phyloP scores from a whole-genome alignment of 2,888 invertebrate genomes.

The Diaprepes abbreviatus region DNA sequence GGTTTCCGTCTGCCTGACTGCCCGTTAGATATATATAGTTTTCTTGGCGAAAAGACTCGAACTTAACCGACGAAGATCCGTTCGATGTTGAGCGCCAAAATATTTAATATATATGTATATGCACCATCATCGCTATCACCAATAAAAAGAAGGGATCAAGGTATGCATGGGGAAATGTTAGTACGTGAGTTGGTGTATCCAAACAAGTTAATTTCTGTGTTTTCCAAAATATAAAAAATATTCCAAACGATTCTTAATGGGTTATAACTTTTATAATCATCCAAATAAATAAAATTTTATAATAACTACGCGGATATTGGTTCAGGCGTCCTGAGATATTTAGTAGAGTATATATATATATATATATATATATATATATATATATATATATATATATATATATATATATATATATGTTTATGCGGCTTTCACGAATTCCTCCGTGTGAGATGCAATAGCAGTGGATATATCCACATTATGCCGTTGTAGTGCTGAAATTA shows the following conservation, averaged over 20 bases:
- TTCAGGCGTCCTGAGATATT: no score
- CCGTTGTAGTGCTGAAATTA: no score
- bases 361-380: no score
- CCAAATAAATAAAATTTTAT: no score
- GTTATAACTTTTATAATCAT: no score
- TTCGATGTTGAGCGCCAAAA: constrained; percentile 22
- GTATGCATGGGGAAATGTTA: constrained; percentile 8
- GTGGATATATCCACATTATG: no score
- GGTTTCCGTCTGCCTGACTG: constrained; percentile 20
- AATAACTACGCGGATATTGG: no score
- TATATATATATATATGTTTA: no score
- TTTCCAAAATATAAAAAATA: background rate
- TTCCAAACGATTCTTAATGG: constrained; percentile 2
- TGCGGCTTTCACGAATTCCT: no score
- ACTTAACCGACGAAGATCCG: constrained; percentile 18
- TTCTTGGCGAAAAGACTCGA: constrained; percentile 22
- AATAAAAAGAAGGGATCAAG: background rate
- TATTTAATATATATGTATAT: background rate
- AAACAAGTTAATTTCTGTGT: background rate
- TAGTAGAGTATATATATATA: no score
- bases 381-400: no score
- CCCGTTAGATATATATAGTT: constrained; percentile 22
- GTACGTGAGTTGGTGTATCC: background rate
- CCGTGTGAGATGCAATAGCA: no score
- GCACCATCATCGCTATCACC: constrained; percentile 9